Percentiles rank a stretch among this genome's conserved stretches.
Conservation (phyloP, 1,140 invertebrate genomes). For the Calliopsis andreniformis region DNA sequence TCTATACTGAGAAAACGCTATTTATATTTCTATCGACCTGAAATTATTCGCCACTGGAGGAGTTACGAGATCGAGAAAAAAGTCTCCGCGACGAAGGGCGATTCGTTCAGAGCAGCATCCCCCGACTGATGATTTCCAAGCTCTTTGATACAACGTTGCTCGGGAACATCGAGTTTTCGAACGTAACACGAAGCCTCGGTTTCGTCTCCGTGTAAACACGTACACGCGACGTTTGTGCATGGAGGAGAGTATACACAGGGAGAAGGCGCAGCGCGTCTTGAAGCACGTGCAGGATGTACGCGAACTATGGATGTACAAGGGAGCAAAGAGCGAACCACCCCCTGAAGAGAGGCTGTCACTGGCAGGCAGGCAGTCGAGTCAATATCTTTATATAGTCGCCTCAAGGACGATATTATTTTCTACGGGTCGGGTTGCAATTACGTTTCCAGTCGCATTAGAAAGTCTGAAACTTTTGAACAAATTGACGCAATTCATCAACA, state of each 20-base stretch:
- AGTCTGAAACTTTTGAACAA: too few species aligned
- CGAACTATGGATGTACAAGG: conserved; percentile 50
- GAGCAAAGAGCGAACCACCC: conserved; percentile 50
- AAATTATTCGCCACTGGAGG: conserved; percentile 1
- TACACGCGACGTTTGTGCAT: conserved; percentile 9
- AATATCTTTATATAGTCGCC: conserved; percentile 73
- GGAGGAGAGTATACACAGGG: conserved; percentile 35
- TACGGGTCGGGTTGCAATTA: conserved; percentile 47
- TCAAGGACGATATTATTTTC: conserved; percentile 72
- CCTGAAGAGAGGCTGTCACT: conserved; percentile 72
- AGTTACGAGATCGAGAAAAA: conserved; percentile 41
- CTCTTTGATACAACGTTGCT: conserved; percentile 61
- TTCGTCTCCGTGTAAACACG: conserved; percentile 19
- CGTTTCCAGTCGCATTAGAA: conserved; percentile 12
- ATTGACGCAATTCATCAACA: too few species aligned
- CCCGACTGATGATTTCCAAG: conserved; percentile 50
- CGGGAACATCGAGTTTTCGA: conserved; percentile 45
- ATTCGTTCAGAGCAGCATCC: conserved; percentile 42
- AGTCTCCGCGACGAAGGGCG: conserved; percentile 35
- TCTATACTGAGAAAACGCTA: too few species aligned
- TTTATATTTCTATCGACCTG: not conserved
- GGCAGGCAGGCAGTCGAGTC: conserved; percentile 70
- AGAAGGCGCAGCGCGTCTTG: conserved; percentile 23
- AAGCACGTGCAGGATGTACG: conserved; percentile 60
- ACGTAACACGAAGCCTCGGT: conserved; percentile 33